phyloP scores from a whole-genome alignment of 2,113 vertebrate genomes.

The Athene noctua region DNA sequence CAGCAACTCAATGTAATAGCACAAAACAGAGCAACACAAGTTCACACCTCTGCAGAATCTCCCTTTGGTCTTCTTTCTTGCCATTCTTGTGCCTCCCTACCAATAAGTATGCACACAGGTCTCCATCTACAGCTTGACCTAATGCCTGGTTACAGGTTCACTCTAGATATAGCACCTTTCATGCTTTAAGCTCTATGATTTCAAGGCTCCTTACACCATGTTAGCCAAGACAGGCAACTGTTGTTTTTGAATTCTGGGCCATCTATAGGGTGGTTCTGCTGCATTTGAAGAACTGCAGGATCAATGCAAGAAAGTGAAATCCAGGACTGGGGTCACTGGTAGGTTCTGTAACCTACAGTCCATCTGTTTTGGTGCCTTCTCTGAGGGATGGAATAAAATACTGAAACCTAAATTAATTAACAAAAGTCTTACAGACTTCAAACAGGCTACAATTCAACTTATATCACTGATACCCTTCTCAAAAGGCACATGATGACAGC shows the following conservation, averaged over 20 bases:
- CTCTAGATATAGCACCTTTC: background rate
- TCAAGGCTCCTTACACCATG: background rate
- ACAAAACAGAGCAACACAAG: background rate
- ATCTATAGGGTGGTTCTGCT: background rate
- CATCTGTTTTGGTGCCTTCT: background rate
- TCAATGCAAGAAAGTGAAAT: background rate
- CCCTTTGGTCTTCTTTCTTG: background rate
- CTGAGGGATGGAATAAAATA: background rate
- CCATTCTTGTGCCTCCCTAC: background rate
- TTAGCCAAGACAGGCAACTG: background rate
- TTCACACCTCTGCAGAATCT: background rate
- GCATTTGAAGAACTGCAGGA: background rate
- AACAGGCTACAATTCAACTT: background rate
- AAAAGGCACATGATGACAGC: background rate
- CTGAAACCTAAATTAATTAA: background rate
- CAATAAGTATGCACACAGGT: background rate
- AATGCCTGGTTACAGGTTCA: background rate
- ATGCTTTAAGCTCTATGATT: background rate
- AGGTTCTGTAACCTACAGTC: background rate
- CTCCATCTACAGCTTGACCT: background rate
- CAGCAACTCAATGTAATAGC: background rate
- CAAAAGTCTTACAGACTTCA: background rate
- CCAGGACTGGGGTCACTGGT: background rate
- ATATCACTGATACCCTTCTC: background rate
- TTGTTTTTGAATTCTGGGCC: background rate